phyloP scores from a whole-genome alignment of 2,113 vertebrate species.

The Petaurus breviceps region DNA sequence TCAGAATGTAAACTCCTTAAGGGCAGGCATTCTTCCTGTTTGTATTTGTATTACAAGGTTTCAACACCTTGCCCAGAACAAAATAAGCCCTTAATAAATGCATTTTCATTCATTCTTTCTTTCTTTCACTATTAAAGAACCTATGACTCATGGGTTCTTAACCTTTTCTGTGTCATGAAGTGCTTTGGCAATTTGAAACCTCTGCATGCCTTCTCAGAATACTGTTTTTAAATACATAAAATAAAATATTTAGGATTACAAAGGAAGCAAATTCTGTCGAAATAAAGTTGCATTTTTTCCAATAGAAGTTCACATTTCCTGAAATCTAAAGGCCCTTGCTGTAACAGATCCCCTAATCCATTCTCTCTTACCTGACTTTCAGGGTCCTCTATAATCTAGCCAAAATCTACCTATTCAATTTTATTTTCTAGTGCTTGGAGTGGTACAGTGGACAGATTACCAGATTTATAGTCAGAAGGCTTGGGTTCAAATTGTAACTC shows the following conservation, averaged over 20 bases:
- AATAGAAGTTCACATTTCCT: no score
- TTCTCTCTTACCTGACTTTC: background rate
- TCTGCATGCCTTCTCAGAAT: no score
- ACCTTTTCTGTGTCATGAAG: no score
- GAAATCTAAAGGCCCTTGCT: no score
- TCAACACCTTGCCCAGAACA: background rate
- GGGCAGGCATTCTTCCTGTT: background rate
- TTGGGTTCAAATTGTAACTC: background rate
- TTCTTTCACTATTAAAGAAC: background rate
- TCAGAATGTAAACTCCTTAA: background rate
- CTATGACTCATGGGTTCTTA: no score
- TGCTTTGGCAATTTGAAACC: no score
- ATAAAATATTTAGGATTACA: no score
- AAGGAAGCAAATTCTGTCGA: no score
- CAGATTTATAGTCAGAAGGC: background rate
- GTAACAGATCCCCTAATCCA: background rate
- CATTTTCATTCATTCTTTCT: background rate
- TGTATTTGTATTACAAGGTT: background rate
- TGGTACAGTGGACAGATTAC: no score
- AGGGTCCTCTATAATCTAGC: background rate
- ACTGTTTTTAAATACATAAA: no score
- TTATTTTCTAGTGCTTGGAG: background rate
- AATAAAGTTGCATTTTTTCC: no score
- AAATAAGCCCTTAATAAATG: background rate
- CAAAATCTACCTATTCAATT: background rate